Evolutionary conservation across 2,113 vertebrate species (phyloP), one percentile per base, ranked within the genome.

Genomic region (Syngnathus typhle): DNA sequence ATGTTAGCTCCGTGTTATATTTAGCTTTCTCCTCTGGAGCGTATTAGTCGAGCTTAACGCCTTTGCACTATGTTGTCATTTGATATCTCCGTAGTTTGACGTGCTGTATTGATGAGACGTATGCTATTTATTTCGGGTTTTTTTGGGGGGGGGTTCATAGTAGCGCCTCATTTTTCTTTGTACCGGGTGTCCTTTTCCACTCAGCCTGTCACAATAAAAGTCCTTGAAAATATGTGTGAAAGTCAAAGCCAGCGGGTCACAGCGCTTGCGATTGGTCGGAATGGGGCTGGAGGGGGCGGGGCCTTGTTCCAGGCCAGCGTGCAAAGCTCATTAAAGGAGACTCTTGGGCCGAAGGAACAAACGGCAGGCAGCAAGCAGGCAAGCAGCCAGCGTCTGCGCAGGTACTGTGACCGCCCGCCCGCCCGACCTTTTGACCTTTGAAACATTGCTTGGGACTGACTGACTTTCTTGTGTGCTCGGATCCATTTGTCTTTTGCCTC

Each of bases 241-340:
- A 60, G 18, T 19, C 37, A 61, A 12, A 41, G 32, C 47, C 56
- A 87, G 27, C 27, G 27, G 3, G 27, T 32, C 27, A 32, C 27
- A 32, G 27, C 27, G 27, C 27, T 32, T 32, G 27, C 27, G 27
- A 32, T 32, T 32, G 27, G 27, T 32, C 3, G 27, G 27, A 88
- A 89, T 86, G 84, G 78, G 62, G 49, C 74, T 36, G 54, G 69
- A 56, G 39, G 46, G 79, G 81, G 84, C 0, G 85, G 84, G 70
- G 72, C 71, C 44, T 23, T 13, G 23, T 11, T 18, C 19, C 23
- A 71, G 52, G 61, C 70, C 47, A 76, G 75, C 23, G 67, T 72
- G 75, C 71, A 84, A 79, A 81, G 66, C 79, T 82, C 64, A 72
- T 73, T 41, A 73, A 23, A 7, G 16, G 69, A 75, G 43, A 68